Percentiles rank a stretch among this genome's conserved stretches.
These are phyloP conservation scores for Herpailurus yagouaroundi DNA, from an alignment of 2,113 vertebrate species.

Conservation along the genomic window DNA sequence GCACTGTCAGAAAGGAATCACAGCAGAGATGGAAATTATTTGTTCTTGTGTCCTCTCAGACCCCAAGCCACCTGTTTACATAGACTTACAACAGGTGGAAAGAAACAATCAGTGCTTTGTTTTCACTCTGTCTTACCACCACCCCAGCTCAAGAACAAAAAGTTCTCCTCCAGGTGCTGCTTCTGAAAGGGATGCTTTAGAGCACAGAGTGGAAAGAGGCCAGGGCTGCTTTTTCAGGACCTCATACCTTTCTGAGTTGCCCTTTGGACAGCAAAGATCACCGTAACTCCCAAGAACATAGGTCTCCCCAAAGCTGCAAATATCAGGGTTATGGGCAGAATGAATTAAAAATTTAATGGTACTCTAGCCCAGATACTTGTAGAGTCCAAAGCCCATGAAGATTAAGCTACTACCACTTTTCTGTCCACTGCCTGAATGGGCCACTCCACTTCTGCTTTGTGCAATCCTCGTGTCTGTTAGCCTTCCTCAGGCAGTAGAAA, in stretches of 20 bases:
- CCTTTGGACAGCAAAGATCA: not conserved
- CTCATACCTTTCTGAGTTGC: not conserved
- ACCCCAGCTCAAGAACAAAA: not conserved
- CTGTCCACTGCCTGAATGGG: not conserved
- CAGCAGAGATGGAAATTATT: not conserved
- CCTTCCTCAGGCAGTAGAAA: not conserved
- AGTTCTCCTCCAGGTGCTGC: not conserved
- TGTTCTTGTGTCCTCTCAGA: not conserved
- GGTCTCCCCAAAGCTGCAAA: not conserved
- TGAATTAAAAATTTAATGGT: not conserved
- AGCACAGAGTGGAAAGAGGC: not conserved
- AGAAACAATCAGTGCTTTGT: not conserved
- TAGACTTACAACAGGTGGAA: not conserved
- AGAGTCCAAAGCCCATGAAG: not conserved
- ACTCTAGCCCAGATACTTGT: not conserved
- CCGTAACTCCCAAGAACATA: not conserved
- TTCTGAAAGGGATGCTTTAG: conserved; percentile 1
- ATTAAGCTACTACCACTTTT: not conserved
- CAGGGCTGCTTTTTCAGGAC: not conserved
- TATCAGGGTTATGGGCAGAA: not conserved
- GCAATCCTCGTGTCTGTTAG: not conserved
- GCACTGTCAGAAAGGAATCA: not conserved
- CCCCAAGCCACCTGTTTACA: not conserved
- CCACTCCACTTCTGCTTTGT: not conserved
- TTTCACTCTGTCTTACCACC: not conserved